These are phyloP conservation scores for Ondatra zibethicus DNA, from an alignment of 2,113 vertebrate genomes.

Conservation along the genomic window DNA sequence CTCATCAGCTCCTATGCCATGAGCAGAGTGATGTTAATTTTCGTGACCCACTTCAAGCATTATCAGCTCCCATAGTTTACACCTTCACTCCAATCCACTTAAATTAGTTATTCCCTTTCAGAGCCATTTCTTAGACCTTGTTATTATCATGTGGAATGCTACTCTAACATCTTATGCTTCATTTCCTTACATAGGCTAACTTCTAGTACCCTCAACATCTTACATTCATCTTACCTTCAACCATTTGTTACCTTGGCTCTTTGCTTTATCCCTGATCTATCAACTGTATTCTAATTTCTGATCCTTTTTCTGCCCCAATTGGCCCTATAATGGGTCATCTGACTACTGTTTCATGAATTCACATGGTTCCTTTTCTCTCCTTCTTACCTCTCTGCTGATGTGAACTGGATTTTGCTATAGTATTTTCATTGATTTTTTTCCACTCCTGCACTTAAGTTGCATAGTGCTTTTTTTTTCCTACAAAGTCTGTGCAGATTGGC, in stretches of 20 bases:
- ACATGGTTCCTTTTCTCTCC: neutral
- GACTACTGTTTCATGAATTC: neutral
- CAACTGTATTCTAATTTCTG: neutral
- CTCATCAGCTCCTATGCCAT: neutral
- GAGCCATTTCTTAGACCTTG: neutral
- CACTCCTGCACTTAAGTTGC: neutral
- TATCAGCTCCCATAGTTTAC: neutral
- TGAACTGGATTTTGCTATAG: slow-evolving; percentile 9
- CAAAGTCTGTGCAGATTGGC: neutral
- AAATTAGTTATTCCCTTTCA: neutral
- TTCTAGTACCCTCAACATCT: neutral
- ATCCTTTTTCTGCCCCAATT: slow-evolving; percentile 1
- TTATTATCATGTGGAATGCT: neutral
- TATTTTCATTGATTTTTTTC: neutral
- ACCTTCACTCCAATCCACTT: neutral
- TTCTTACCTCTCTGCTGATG: neutral
- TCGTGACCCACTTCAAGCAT: neutral
- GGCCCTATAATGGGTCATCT: neutral
- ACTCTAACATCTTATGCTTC: slow-evolving; percentile 11
- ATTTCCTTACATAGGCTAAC: neutral
- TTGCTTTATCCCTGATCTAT: neutral
- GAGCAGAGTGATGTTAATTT: neutral
- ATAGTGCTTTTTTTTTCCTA: neutral
- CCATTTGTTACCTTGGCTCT: neutral
- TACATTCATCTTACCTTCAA: neutral